Base-by-base conservation (phyloP, 2,113 vertebrate genomes). In the Penelope pileata region DNA sequence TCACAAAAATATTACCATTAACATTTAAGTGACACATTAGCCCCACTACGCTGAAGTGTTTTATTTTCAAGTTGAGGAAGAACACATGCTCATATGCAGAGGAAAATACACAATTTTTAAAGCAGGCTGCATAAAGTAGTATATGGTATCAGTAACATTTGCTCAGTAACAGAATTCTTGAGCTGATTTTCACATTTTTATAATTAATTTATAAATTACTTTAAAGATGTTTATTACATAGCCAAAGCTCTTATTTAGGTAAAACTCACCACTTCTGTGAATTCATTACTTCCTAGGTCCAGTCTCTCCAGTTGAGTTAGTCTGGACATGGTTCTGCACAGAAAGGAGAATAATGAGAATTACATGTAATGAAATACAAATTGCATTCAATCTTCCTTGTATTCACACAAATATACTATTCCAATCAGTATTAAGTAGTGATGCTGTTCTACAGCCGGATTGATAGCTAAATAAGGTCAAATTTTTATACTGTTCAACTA, bases 281-380 rank as follows among this genome's bases (percentile, higher is more conserved):
- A 99, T 98, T 99, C 99, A 96, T 99, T 99, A 98, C 99, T 99
- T 97, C 99, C 99, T 96, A 99, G 98, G 97, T 99, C 99, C 97
- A 99, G 95, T 96, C 99, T 98, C 97, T 99, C 99, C 98, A 99
- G 95, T 97, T 99, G 99, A 43, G 98, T 99, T 96, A 99, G 98
- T 97, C 99, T 99, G 97, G 99, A 99, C 99, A 99, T 99, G 92
- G 99, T 99, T 98, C 99, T 99, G 97, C 83, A 96, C 6, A 96
- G 27, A 36, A 76, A 95, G 53, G 7, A 9, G 18, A 95, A 90
- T 88, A 96, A 96, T 36, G 88, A 94, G 34, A 97, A 94, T 97
- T 62, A 94, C 45, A 70, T 66, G 59, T 86, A 79, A 62, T 47
- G 73, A 84, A 95, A 92, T 27, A 83, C 16, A 64, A 81, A 5